phyloP scores from a whole-genome alignment of 2,113 vertebrate species.

The Ptyas mucosa region DNA sequence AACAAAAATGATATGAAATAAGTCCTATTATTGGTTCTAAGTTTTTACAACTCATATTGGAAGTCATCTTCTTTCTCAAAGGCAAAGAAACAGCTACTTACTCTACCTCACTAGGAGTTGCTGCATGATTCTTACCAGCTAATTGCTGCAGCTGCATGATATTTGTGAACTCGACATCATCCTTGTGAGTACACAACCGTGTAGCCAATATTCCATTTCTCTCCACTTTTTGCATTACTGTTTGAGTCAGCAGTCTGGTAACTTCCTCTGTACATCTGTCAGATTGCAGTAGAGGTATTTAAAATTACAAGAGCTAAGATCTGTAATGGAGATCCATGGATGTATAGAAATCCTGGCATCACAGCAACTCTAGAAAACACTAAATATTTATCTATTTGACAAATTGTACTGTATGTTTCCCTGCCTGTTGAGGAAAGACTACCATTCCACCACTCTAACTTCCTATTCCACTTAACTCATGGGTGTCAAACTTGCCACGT shows the following conservation, averaged over 20 bases:
- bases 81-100: neutral
- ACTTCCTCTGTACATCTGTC: constrained; percentile 88
- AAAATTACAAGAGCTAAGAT: neutral
- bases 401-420: neutral
- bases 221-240: constrained; percentile 79
- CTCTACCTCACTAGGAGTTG: neutral
- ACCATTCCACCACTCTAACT: neutral
- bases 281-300: neutral
- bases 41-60: neutral
- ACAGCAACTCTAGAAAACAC: neutral
- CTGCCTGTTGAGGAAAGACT: neutral
- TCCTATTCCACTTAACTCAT: neutral
- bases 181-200: constrained; percentile 91
- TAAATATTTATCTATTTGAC: neutral
- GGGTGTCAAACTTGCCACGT: too few relatives aligned
- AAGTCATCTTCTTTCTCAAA: neutral
- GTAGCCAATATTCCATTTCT: constrained; percentile 92
- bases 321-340: neutral
- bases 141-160: constrained; percentile 80
- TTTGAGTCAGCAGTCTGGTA: constrained; percentile 75
- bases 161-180: constrained; percentile 92
- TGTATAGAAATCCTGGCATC: neutral
- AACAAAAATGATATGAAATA: neutral
- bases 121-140: constrained; percentile 71
- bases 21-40: neutral